Evolutionary conservation across 2,113 vertebrate species (phyloP).

Genomic region (Charadrius vociferus): DNA sequence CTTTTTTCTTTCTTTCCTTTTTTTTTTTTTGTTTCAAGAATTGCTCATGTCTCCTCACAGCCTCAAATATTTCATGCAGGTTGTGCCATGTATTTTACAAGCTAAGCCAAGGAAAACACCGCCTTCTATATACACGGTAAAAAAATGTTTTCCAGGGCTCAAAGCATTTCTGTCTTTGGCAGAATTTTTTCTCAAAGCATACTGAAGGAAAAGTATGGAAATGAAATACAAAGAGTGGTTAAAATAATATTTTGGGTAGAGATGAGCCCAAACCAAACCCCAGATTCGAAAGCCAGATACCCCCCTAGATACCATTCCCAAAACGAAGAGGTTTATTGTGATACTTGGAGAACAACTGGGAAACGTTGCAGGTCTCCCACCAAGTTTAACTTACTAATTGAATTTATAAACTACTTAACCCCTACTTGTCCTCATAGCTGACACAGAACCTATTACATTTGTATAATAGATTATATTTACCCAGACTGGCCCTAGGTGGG

Average conservation of each 20-base stretch:
- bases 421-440: neutral
- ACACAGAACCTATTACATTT: neutral
- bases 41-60: constrained; percentile 26
- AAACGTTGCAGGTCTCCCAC: constrained; percentile 30
- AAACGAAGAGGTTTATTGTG: constrained; percentile 9
- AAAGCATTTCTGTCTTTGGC: constrained; percentile 67
- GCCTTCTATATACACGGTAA: constrained; percentile 38
- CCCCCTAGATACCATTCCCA: constrained; percentile 7
- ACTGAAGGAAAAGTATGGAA: constrained; percentile 53
- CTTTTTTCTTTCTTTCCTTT: neutral
- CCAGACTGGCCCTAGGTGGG: neutral
- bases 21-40: neutral
- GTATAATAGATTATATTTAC: neutral
- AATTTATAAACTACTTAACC: neutral
- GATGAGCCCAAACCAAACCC: constrained; percentile 50
- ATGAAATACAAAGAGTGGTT: constrained; percentile 57
- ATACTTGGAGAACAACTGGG: neutral
- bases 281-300: constrained; percentile 21
- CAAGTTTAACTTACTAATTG: neutral
- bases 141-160: constrained; percentile 61
- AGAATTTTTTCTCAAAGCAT: constrained; percentile 51
- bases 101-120: constrained; percentile 55
- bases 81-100: constrained; percentile 62
- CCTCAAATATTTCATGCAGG: constrained; percentile 70
- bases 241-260: constrained; percentile 61